Percentiles rank a stretch among this genome's conserved stretches.
Evolutionary conservation across 2,888 invertebrate species (phyloP).

Genomic region (Melanostoma mellinum): DNA sequence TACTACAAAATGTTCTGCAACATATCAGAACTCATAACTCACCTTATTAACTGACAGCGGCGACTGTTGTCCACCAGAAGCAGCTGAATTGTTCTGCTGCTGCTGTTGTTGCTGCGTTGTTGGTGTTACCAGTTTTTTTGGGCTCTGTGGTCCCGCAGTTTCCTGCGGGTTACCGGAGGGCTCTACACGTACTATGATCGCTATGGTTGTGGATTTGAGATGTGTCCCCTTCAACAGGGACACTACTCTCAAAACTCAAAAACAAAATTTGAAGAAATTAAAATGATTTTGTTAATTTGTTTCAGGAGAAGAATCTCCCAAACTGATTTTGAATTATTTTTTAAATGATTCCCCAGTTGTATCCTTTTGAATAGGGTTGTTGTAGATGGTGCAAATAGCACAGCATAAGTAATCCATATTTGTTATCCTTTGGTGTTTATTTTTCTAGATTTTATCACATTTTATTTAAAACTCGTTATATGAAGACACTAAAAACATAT

Average conservation of each 20-base stretch:
- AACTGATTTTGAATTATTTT: constrained; percentile 12
- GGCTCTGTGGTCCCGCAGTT: constrained; percentile 76
- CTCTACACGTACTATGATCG: constrained; percentile 78
- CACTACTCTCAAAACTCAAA: constrained; percentile 72
- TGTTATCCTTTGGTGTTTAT: constrained; percentile 34
- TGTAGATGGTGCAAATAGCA: constrained; percentile 9
- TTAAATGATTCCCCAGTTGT: background rate
- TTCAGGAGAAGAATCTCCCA: constrained; percentile 6
- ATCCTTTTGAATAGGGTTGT: constrained; percentile 21
- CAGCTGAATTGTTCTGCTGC: constrained; percentile 64
- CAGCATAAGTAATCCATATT: constrained; percentile 49
- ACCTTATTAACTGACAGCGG: constrained; percentile 71
- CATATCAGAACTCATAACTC: constrained; percentile 17
- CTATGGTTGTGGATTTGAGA: constrained; percentile 74
- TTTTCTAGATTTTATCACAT: constrained; percentile 24
- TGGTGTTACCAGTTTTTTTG: constrained; percentile 74
- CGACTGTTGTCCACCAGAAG: constrained; percentile 69
- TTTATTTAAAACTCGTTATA: constrained; percentile 7
- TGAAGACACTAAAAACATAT: constrained; percentile 38
- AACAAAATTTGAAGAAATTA: constrained; percentile 33
- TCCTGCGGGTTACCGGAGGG: constrained; percentile 77
- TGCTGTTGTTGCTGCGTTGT: constrained; percentile 65
- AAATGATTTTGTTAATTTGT: background rate
- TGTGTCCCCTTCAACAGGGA: constrained; percentile 72
- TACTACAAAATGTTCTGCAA: too few relatives aligned